Evolutionary conservation across 2,797 vertebrate genomes (phyloP), one percentile per base, ranked within the genome.

Genomic region (Hippocampus kuda): DNA sequence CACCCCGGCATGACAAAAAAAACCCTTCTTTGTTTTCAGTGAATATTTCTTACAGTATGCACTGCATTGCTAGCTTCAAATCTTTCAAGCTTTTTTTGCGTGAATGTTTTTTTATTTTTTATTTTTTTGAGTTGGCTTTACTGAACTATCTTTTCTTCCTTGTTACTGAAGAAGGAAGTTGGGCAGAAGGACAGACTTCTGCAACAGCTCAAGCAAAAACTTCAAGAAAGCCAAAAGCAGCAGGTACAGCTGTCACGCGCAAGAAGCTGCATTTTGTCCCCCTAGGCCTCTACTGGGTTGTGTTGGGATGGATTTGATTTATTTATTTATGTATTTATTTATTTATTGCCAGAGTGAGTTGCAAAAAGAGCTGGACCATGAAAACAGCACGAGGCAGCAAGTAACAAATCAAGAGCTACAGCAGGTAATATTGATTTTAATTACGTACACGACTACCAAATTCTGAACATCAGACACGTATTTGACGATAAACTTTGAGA

Each of bases 161-260:
- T 70, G 38, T 68, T 65, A 12, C 2, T 87, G 77, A 89, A 99
- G 96, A 98, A 94, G 77, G 95, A 99, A 67, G 75, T 93, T 34
- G 90, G 90, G 64, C 95, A 97, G 88, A 99, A 97, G 83, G 97
- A 99, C 12, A 83, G 93, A 60, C 89, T 94, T 11, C 64, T 97
- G 67, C 95, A 95, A 80, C 95, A 98, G 76, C 91, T 94, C 68
- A 95, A 95, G 85, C 87, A 73, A 76, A 97, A 93, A 77, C 82
- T 98, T 77, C 95, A 99, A 16, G 95, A 98, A 70, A 93, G 76
- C 83, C 92, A 92, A 81, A 92, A 93, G 66, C 92, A 94, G 88
- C 94, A 96, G 88, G 70, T 79, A 60, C 24, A 22, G 18, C 18
- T 15, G 0, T 69, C 9, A 24, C 13, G 46, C 41, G 20, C 15